phyloP scores from a whole-genome alignment of 2,797 vertebrate species.

The Acanthurus lineatus region DNA sequence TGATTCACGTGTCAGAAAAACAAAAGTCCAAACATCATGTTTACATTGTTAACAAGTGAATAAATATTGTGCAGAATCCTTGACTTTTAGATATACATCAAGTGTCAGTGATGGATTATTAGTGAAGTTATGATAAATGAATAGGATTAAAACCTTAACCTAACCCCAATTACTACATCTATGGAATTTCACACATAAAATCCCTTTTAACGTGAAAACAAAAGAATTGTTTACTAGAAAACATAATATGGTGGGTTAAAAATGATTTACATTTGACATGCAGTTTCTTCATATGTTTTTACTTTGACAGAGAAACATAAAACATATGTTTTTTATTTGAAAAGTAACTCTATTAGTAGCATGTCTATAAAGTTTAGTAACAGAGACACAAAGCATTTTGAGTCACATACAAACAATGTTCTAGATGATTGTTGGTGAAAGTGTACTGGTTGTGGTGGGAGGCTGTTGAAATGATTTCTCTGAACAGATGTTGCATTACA shows the following conservation, averaged over 20 bases:
- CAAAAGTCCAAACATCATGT: background rate
- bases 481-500: constrained; percentile 79
- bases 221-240: background rate
- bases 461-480: constrained; percentile 71
- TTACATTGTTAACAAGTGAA: background rate
- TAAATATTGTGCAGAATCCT: background rate
- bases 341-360: constrained; percentile 3
- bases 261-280: background rate
- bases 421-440: constrained; percentile 65
- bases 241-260: background rate
- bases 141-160: background rate
- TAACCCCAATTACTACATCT: background rate
- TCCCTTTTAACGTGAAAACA: background rate
- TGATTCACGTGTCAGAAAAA: too few relatives aligned
- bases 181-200: background rate
- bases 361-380: background rate
- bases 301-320: constrained; percentile 2
- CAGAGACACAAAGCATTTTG: constrained; percentile 10
- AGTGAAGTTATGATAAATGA: background rate
- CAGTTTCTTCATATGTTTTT: background rate
- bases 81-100: background rate
- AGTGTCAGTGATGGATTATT: background rate
- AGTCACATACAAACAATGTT: constrained; percentile 18
- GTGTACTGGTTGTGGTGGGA: constrained; percentile 58
- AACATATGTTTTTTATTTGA: background rate